Evolutionary conservation across 2,888 invertebrate genomes (phyloP), one percentile per base, ranked within the genome.

Genomic region (Melieria crassipennis): DNA sequence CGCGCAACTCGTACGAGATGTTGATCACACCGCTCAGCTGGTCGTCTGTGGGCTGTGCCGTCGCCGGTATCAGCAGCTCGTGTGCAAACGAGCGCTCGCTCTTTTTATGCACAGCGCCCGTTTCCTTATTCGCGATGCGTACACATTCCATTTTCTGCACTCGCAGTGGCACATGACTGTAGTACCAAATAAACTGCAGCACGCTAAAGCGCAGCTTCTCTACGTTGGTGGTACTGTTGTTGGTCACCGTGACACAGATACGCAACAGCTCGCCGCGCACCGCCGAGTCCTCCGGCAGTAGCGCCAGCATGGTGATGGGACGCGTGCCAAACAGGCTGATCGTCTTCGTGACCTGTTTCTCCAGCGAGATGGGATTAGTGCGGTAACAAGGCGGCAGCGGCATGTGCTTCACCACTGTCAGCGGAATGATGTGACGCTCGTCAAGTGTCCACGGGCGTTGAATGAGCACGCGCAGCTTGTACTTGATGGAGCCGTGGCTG

Each of bases 381-480:
- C 80, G 78, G 71, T 74, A 80, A 47, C 74, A 74, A 4, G 75
- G 71, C 30, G 82, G 82, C 70, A 85, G 72, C 6, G 84, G 77
- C 77, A 83, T 81, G 16, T 81, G 78, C 73, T 85, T 84, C 9
- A 86, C 80, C 69, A 87, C 79, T 5, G 82, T 84, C 69, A 87
- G 78, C 4, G 84, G 84, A 66, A 87, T 83, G 10, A 79, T 81
- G 72, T 86, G 85, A 45, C 84, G 84, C 68, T 86, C 86, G 65
- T 86, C 85, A 58, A 87, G 86, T 7, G 83, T 83, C 86, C 86
- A 87, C 30, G 87, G 83, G n/a, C 83, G 80, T 75, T 87, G 87
- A 43, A 87, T 84, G 9, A 84, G 79, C 56, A 87, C 77, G 43
- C 84, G 84, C 68, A 86, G 79, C 75, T 87, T 86, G 73, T 87